phyloP scores from a whole-genome alignment of 2,888 invertebrate species.

The Belgica antarctica region DNA sequence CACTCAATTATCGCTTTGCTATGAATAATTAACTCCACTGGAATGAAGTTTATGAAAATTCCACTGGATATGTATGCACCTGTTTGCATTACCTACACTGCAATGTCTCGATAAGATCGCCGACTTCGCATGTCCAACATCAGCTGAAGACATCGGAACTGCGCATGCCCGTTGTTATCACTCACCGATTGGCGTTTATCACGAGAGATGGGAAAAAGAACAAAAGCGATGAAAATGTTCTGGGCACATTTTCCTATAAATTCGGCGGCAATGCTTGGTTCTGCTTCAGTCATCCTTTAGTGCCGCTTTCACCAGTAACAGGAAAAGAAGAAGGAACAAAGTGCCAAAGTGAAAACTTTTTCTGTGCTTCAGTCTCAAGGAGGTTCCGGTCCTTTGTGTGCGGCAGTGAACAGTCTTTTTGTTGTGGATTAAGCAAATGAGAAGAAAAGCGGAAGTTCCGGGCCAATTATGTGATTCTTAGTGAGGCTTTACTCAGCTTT shows the following conservation, averaged over 20 bases:
- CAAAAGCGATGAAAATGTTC: neutral
- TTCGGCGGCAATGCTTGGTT: neutral
- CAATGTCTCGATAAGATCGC: neutral
- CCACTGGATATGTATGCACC: too few relatives aligned
- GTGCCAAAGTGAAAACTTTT: neutral
- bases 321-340: neutral
- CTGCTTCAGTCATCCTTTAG: constrained; percentile 21
- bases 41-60: too few relatives aligned
- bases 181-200: constrained; percentile 27
- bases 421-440: constrained; percentile 14
- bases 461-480: constrained; percentile 40
- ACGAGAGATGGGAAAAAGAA: constrained; percentile 5
- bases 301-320: neutral
- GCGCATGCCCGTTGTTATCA: constrained; percentile 34
- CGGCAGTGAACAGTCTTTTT: neutral
- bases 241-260: constrained; percentile 26
- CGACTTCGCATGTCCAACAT: constrained; percentile 18
- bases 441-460: constrained; percentile 2
- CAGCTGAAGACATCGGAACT: constrained; percentile 22
- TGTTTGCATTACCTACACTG: too few relatives aligned
- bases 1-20: too few relatives aligned
- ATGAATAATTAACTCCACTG: too few relatives aligned
- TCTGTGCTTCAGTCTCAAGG: neutral
- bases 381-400: constrained; percentile 24
- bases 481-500: neutral